Percentiles rank a stretch among this genome's conserved stretches.
Evolutionary conservation across 2,888 invertebrate species (phyloP).

Genomic region (Dorcus parallelipipedus): DNA sequence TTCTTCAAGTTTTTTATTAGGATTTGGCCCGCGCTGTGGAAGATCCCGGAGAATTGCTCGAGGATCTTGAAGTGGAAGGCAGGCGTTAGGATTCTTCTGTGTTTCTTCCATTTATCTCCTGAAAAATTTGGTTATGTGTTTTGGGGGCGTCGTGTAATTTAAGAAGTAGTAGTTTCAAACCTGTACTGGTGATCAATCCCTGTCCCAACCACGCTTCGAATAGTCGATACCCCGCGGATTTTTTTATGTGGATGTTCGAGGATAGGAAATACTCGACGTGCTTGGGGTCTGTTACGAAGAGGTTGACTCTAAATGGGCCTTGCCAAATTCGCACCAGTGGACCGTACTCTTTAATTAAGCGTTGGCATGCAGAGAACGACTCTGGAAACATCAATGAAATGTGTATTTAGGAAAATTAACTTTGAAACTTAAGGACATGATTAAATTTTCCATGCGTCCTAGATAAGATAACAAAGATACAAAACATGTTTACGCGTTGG

Average conservation of each 20-base stretch:
- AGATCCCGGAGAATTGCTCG: slow-evolving; percentile 44
- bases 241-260: slow-evolving; percentile 25
- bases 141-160: no score
- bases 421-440: no score
- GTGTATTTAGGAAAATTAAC: no score
- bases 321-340: slow-evolving; percentile 21
- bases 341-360: slow-evolving; percentile 14
- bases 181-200: slow-evolving; percentile 24
- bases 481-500: no score
- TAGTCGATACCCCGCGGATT: slow-evolving; percentile 24
- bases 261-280: slow-evolving; percentile 23
- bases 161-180: slow-evolving; percentile 3
- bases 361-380: no score
- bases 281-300: slow-evolving; percentile 25
- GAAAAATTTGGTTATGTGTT: not conserved
- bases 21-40: slow-evolving; percentile 47
- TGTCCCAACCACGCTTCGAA: slow-evolving; percentile 25
- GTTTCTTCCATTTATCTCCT: slow-evolving; percentile 48
- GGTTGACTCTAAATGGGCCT: slow-evolving; percentile 15
- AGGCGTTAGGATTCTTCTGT: slow-evolving; percentile 49
- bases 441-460: no score
- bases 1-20: slow-evolving; percentile 38
- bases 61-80: slow-evolving; percentile 49
- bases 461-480: no score
- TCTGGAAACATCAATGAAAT: no score